Conservation (phyloP, 1,140 invertebrate species). For the Rhyacophila brunnea region DNA sequence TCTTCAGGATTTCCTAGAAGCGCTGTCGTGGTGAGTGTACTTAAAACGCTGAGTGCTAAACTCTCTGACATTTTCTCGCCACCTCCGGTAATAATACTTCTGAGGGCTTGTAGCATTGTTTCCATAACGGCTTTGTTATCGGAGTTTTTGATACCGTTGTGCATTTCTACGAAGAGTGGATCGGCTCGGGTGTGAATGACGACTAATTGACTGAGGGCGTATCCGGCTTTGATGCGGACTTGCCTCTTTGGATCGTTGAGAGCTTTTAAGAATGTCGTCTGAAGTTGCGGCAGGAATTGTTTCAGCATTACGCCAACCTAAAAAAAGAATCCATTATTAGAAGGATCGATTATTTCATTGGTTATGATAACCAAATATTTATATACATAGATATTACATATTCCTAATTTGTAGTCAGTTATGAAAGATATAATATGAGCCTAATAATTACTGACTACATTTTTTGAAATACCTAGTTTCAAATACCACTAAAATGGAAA, state of each 20-base stretch:
- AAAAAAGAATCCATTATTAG: slow-evolving; percentile 24
- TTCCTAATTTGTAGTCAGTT: too few relatives aligned
- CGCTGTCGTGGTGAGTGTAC: slow-evolving; percentile 62
- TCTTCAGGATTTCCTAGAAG: slow-evolving; percentile 78
- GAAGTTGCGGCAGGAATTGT: slow-evolving; percentile 96
- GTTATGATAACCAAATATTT: too few relatives aligned
- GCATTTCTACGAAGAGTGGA: slow-evolving; percentile 88
- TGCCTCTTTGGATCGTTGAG: slow-evolving; percentile 84
- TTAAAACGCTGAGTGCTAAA: slow-evolving; percentile 73
- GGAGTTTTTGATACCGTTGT: slow-evolving; percentile 78
- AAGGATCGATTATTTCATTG: neutral
- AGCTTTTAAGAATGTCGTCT: slow-evolving; percentile 96
- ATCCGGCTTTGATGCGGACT: slow-evolving; percentile 87
- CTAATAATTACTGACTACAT: too few relatives aligned
- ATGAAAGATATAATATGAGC: too few relatives aligned
- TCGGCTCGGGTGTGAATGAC: slow-evolving; percentile 85
- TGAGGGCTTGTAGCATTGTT: slow-evolving; percentile 87
- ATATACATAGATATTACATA: too few relatives aligned
- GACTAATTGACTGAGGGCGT: slow-evolving; percentile 84
- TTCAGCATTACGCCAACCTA: slow-evolving; percentile 90
- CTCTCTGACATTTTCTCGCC: slow-evolving; percentile 87
- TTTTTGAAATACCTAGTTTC: too few relatives aligned
- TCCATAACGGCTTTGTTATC: slow-evolving; percentile 85
- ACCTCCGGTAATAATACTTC: slow-evolving; percentile 77
- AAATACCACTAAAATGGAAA: too few relatives aligned